These are phyloP conservation scores for Lagopus muta DNA, from an alignment of 2,113 vertebrate species.

Conservation along the genomic window DNA sequence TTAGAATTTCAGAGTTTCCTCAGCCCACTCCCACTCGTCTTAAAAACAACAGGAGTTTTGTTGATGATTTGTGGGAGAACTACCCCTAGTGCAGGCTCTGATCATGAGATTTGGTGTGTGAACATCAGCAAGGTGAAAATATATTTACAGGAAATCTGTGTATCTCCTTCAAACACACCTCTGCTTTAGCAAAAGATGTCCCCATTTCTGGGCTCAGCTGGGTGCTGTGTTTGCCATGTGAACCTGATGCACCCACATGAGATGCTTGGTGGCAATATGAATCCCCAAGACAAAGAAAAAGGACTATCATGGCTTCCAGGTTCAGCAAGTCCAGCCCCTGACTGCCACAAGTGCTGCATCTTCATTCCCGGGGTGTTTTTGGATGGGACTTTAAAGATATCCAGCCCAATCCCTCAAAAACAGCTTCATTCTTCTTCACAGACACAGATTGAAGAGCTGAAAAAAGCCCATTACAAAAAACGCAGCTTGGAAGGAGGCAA, in stretches of 20 bases:
- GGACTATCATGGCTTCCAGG: not conserved
- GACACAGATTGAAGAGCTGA: not conserved
- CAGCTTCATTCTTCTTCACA: not conserved
- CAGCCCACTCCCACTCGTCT: not conserved
- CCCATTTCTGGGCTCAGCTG: fast-evolving
- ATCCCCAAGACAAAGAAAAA: not conserved
- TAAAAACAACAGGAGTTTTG: not conserved
- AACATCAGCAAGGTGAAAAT: not conserved
- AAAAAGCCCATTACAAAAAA: not conserved
- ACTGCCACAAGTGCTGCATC: not conserved
- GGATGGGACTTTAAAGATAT: not conserved
- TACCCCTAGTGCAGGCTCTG: not conserved
- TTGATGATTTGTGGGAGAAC: not conserved
- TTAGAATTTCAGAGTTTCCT: not conserved
- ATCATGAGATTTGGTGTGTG: not conserved
- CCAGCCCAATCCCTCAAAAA: not conserved
- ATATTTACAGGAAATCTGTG: fast-evolving
- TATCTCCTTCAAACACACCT: not conserved
- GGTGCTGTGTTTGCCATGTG: not conserved
- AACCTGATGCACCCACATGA: not conserved
- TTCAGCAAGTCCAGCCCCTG: not conserved
- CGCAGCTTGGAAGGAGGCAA: not conserved
- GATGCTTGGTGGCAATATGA: not conserved
- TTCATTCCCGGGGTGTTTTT: not conserved
- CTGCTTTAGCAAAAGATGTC: not conserved